These are phyloP conservation scores for Heterocephalus glaber DNA, from an alignment of 2,113 vertebrate genomes.

Conservation along the genomic window DNA sequence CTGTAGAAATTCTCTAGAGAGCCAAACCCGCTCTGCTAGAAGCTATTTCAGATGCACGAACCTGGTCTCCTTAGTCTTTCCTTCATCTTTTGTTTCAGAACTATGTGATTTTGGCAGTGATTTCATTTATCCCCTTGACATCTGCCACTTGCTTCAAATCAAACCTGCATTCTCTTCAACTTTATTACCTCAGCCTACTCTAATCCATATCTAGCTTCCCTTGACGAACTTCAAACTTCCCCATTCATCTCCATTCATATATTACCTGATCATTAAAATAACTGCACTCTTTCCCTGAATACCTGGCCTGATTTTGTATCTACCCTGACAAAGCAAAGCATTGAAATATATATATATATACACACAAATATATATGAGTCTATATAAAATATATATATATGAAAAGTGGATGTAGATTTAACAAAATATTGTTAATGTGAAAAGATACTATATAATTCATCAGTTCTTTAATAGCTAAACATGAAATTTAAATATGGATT, in stretches of 20 bases:
- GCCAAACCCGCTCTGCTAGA: not conserved
- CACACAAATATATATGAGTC: not conserved
- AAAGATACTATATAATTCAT: not conserved
- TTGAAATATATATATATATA: not conserved
- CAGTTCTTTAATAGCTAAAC: not conserved
- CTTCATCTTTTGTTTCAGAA: not conserved
- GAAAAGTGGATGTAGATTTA: not conserved
- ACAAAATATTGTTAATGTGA: not conserved
- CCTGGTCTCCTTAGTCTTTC: not conserved
- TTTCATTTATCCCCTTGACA: not conserved
- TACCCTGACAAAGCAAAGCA: not conserved
- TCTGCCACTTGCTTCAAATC: not conserved
- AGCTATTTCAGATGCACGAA: not conserved
- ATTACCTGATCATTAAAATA: not conserved
- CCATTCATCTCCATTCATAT: not conserved
- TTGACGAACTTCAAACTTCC: not conserved
- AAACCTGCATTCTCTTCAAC: not conserved
- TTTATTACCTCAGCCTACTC: not conserved
- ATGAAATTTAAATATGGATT: slow-evolving; percentile 50
- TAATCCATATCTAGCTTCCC: not conserved
- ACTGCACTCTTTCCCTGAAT: not conserved
- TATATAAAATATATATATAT: not conserved
- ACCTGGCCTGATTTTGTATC: not conserved
- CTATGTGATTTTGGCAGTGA: not conserved
- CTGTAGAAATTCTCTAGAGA: not conserved